A percentile compares a stretch with the other conserved stretches of the same genome.
These are phyloP conservation scores for Porphyrio hochstetteri DNA, from an alignment of 2,113 vertebrate species.

Conservation along the genomic window DNA sequence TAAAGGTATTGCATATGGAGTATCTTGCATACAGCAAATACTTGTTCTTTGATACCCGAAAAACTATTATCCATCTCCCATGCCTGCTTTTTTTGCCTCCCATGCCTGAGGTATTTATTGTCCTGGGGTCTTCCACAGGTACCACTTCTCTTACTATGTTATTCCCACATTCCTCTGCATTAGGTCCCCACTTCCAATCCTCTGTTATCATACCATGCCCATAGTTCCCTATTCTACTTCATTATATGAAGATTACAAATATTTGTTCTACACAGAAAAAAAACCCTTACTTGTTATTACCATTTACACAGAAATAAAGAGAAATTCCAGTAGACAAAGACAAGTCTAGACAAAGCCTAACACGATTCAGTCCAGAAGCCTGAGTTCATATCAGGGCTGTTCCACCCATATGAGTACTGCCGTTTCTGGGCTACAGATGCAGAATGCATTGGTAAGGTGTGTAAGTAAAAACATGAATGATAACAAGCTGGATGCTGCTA, in stretches of 20 bases:
- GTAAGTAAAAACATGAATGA: not conserved
- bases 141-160: not conserved
- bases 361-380: not conserved
- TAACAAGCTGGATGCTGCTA: not conserved
- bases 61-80: not conserved
- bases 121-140: rapidly evolving
- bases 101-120: not conserved
- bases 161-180: not conserved
- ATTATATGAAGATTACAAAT: not conserved
- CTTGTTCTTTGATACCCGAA: not conserved
- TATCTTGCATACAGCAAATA: not conserved
- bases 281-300: not conserved
- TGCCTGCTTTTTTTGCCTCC: not conserved
- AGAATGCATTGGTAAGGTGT: not conserved
- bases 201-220: not conserved
- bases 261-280: not conserved
- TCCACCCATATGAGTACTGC: not conserved
- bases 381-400: not conserved
- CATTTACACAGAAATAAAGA: not conserved
- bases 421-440: not conserved
- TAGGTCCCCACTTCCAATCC: not conserved
- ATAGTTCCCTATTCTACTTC: too few relatives aligned
- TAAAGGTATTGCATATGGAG: rapidly evolving
- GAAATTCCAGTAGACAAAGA: not conserved
- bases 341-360: not conserved